Evolutionary conservation across 2,113 vertebrate genomes (phyloP), one percentile per base, ranked within the genome.

Genomic region (Columba livia): DNA sequence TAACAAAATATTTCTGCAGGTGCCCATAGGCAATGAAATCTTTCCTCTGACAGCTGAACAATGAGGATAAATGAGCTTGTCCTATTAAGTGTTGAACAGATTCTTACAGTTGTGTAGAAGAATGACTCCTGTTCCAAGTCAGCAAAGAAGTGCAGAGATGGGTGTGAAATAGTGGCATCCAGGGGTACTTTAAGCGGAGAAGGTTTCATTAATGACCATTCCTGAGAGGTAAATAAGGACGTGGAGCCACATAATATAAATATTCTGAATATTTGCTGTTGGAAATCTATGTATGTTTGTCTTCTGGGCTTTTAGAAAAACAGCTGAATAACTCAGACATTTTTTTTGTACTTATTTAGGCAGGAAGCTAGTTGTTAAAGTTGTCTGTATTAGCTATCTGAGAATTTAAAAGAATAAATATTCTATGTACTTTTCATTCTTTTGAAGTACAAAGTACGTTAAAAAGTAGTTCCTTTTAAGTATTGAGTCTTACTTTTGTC

Each of bases 341-440:
- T 97, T 96, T 97, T 95, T 87, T 90, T 79, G n/a, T 95, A 95
- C 58, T 93, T 93, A 32, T 79, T 88, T 32, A 90, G 93, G 88
- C 94, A 81, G 89, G 79, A 95, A 97, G 92, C 93, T 96, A 88
- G 84, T 57, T 72, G 34, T 77, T 86, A 72, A 79, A 82, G 74
- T 83, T 88, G 60, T 47, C 61, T 66, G 0, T 54, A 60, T 71
- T 94, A 90, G 91, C 65, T 96, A 79, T 73, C 54, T 64, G 94
- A 92, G 87, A 94, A 88, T 92, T 96, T 87, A 85, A 65, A 92
- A 81, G 94, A 77, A 96, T 79, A 88, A 93, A 85, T 89, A 44
- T 34, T 97, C 79, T 72, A 44, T 72, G 28, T 79, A 60, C 44
- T 82, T 93, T 50, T 79, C 31, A 26, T 60, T 51, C 3, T 86